Conservation (phyloP, 2,888 invertebrate genomes). For the Ophraella communa region DNA sequence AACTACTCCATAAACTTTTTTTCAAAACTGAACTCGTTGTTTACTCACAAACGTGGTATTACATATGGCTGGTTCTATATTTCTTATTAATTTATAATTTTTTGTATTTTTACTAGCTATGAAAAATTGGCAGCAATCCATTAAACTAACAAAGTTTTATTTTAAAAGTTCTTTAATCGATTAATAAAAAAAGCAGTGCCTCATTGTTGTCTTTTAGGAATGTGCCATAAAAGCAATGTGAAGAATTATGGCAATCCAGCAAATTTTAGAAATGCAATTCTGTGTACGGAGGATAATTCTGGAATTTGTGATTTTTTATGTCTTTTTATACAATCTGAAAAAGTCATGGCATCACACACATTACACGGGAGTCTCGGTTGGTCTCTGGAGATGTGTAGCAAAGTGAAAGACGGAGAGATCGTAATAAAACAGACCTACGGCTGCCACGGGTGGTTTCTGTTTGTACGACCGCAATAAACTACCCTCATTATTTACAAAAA, state of each 20-base stretch:
- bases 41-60: too few species aligned
- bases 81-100: too few species aligned
- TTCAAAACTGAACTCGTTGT: too few species aligned
- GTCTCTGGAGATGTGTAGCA: constrained; percentile 26
- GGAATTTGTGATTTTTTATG: constrained; percentile 31
- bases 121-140: too few species aligned
- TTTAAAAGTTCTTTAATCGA: too few species aligned
- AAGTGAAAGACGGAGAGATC: constrained; percentile 25
- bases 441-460: constrained; percentile 34
- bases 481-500: constrained; percentile 35
- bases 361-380: constrained; percentile 7
- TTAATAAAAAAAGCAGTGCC: too few species aligned
- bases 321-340: constrained; percentile 21
- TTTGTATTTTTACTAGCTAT: too few species aligned
- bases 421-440: constrained; percentile 35
- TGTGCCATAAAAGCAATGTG: constrained; percentile 7
- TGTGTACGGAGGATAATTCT: constrained; percentile 22
- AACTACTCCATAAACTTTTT: too few species aligned
- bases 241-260: constrained; percentile 14
- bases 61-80: too few species aligned
- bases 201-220: background rate
- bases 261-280: constrained; percentile 16
- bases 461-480: constrained; percentile 35
- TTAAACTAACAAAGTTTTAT: too few species aligned
- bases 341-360: constrained; percentile 8